Base-by-base conservation (phyloP, 2,797 vertebrate species). In the Columba guinea region DNA sequence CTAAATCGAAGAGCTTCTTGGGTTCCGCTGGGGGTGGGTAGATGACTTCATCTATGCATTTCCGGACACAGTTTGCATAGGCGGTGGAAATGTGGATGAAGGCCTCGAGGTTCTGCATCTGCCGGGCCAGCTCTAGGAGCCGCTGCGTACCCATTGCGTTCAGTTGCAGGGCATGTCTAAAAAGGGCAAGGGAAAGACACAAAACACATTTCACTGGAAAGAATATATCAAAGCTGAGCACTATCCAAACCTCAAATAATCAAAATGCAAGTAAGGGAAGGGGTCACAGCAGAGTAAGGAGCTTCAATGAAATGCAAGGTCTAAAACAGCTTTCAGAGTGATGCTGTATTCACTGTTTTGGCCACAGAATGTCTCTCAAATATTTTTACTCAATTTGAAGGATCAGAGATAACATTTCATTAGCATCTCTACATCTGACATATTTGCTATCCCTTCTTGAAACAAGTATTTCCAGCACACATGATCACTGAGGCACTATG, bases 81-180 rank as follows among this genome's bases (percentile, higher is more conserved):
- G 99, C 99, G 1, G 99, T 99, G 93, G 99, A 99, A 98, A 99
- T 97, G 95, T 99, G 99, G 87, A 99, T 97, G 97, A 99, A 99
- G 97, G 98, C 99, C 94, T 99, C 98, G 0, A 99, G 98, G 87
- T 98, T 98, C 62, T 98, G 97, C 99, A 99, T 99, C 98, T 98
- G 98, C 84, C 96, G 98, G 32, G 99, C 99, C 97, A 99, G 98
- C 73, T 96, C 76, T n/a, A 99, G 96, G 63, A 99, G 98, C 97
- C 99, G 98, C 97, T 99, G 99, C 0, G 99, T 99, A 94, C 98
- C 99, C 13, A 98, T 98, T 67, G 99, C 99, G 0, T 99, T 99
- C 83, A 99, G 98, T 96, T 99, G 99, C 97, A 99, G 96, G 41
- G 99, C 99, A 5, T 98, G 98, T 86, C 99, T 99, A 87, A 9